These are phyloP conservation scores for Acronicta psi DNA, from an alignment of 2,888 invertebrate species.

Conservation along the genomic window DNA sequence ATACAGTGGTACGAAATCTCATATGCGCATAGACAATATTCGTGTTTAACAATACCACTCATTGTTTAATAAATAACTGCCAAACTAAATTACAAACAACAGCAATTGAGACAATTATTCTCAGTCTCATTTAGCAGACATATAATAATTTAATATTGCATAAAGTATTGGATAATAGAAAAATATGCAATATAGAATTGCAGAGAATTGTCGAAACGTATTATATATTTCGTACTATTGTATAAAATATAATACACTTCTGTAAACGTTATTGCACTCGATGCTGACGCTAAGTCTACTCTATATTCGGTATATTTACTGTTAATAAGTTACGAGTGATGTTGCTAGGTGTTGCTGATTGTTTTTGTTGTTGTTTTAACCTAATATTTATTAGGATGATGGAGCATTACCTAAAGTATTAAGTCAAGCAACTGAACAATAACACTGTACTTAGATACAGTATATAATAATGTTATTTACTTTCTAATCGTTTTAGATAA, in stretches of 20 bases:
- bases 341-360: constrained; percentile 37
- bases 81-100: too few species aligned
- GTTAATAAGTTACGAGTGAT: constrained; percentile 30
- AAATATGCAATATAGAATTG: too few species aligned
- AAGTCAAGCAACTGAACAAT: constrained; percentile 6
- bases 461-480: constrained; percentile 16
- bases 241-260: constrained; percentile 33
- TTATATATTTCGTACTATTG: constrained; percentile 1
- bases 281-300: constrained; percentile 41
- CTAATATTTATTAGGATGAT: not conserved
- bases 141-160: too few species aligned
- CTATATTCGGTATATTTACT: constrained; percentile 40
- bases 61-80: too few species aligned
- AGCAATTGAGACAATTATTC: too few species aligned
- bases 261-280: constrained; percentile 49
- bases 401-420: constrained; percentile 10
- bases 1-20: constrained; percentile 14
- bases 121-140: too few species aligned
- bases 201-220: not conserved
- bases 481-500: constrained; percentile 14
- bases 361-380: constrained; percentile 1
- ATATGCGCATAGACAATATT: not conserved
- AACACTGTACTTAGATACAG: not conserved
- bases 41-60: not conserved
- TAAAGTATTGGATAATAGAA: too few species aligned